Evolutionary conservation across 2,888 invertebrate genomes (phyloP).

Genomic region (Apodemia duryi): DNA sequence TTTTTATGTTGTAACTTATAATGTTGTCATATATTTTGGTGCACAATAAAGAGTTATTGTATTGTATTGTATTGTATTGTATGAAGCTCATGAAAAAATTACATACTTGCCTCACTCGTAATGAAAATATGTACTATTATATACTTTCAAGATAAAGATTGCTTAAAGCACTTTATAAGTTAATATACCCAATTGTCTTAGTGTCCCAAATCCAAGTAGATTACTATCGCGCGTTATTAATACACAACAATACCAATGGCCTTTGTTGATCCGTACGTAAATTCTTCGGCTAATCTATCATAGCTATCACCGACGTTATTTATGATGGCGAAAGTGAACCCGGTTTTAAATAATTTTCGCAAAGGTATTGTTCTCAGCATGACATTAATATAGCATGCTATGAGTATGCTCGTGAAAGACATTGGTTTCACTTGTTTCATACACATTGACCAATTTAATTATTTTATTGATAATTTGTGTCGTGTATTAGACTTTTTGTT

Average conservation of each 20-base stretch:
- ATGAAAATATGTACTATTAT: too few relatives aligned
- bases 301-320: constrained; percentile 42
- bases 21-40: too few relatives aligned
- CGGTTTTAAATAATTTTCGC: constrained; percentile 67
- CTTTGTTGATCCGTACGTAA: constrained; percentile 16
- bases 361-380: constrained; percentile 71
- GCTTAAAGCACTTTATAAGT: too few relatives aligned
- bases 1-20: too few relatives aligned
- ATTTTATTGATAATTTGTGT: neutral
- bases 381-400: constrained; percentile 35
- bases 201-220: neutral
- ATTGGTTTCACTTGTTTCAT: constrained; percentile 28
- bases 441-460: neutral
- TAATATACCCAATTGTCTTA: too few relatives aligned
- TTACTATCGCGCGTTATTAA: constrained; percentile 5
- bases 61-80: too few relatives aligned
- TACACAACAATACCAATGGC: neutral
- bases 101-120: too few relatives aligned
- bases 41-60: too few relatives aligned
- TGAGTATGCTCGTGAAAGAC: constrained; percentile 8
- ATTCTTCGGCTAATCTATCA: constrained; percentile 40
- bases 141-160: too few relatives aligned
- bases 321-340: constrained; percentile 64
- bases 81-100: too few relatives aligned
- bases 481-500: neutral